Evolutionary conservation across 2,113 vertebrate species (phyloP), one percentile per base, ranked within the genome.

Genomic region (Prionailurus bengalensis): DNA sequence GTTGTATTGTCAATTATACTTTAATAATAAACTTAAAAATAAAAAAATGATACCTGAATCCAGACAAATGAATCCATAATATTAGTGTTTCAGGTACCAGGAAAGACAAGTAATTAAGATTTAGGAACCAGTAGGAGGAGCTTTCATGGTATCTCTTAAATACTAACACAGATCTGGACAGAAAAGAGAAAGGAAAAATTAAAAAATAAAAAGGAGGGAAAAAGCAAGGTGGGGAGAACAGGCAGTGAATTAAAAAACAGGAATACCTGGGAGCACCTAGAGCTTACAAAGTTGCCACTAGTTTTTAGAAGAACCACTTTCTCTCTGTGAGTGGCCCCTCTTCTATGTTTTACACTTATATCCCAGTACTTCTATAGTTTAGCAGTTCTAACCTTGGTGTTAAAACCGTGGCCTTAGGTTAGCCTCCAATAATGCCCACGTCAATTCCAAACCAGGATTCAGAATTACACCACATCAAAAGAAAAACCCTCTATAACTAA

Each of bases 41-140:
- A 61, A 61, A 61, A 61, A 61, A 87, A 94, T 63, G 33, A 74
- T 48, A 68, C 12, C 19, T 51, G 8, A 66, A 78, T 96, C 14
- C 55, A 78, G 48, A 45, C n/a, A 48, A 91, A 53, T 89, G 53
- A 89, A 42, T 73, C 27, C 82, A 36, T 95, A 76, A 78, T 88
- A 45, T 79, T 82, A 33, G 65, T 51, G 25, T 53, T 84, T 81
- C n/a, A 84, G 5, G 7, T 74, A 76, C 2, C 9, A 63, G 21
- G 66, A 66, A 19, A 95, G 68, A 94, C 23, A 25, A 74, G 33
- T 42, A 81, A 33, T 97, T 86, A 81, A 92, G 27, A 94, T 71
- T 90, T 83, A 91, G 66, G 19, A 58, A 89, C 13, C 1, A 82
- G 36, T 31, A 89, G 8, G 10, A 91, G 9, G n/a, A 95, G 10